phyloP scores from a whole-genome alignment of 1,140 invertebrate genomes.

The Leptinotarsa lineolata region DNA sequence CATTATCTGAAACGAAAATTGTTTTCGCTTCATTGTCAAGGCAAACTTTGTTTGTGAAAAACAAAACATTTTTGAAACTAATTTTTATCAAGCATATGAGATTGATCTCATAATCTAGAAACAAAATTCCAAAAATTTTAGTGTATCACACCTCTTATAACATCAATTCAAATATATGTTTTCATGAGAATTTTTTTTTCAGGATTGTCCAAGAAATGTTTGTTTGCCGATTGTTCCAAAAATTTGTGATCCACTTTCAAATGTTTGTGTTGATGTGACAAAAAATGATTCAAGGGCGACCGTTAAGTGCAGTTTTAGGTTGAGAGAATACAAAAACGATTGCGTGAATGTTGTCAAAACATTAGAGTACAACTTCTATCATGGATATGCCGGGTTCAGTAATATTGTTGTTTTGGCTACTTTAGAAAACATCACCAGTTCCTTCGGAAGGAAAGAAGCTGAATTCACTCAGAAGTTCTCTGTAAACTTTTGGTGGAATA shows the following conservation, averaged over 20 bases:
- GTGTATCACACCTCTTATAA: no score
- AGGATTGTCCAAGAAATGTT: slow-evolving; percentile 58
- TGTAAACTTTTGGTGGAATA: slow-evolving; percentile 60
- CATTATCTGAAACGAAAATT: no score
- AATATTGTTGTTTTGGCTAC: slow-evolving; percentile 56
- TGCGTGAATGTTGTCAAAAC: slow-evolving; percentile 55
- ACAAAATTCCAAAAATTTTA: no score
- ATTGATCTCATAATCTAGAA: no score
- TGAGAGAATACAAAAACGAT: slow-evolving; percentile 33
- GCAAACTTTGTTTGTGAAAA: no score
- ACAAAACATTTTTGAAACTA: no score
- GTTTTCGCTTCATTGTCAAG: no score
- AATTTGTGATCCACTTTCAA: slow-evolving; percentile 54
- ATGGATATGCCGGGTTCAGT: slow-evolving; percentile 62
- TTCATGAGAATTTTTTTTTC: slow-evolving; percentile 22
- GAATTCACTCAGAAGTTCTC: slow-evolving; percentile 60
- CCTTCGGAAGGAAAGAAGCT: slow-evolving; percentile 32
- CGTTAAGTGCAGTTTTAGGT: slow-evolving; percentile 31
- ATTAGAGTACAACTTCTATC: slow-evolving; percentile 60
- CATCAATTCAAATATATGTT: no score
- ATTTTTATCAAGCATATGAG: no score
- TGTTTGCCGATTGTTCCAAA: slow-evolving; percentile 57
- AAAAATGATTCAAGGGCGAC: slow-evolving; percentile 37
- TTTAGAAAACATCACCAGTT: slow-evolving; percentile 55
- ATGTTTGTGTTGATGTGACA: slow-evolving; percentile 45